Evolutionary conservation across 2,113 vertebrate species (phyloP), one percentile per base, ranked within the genome.

Genomic region (Channa argus): DNA sequence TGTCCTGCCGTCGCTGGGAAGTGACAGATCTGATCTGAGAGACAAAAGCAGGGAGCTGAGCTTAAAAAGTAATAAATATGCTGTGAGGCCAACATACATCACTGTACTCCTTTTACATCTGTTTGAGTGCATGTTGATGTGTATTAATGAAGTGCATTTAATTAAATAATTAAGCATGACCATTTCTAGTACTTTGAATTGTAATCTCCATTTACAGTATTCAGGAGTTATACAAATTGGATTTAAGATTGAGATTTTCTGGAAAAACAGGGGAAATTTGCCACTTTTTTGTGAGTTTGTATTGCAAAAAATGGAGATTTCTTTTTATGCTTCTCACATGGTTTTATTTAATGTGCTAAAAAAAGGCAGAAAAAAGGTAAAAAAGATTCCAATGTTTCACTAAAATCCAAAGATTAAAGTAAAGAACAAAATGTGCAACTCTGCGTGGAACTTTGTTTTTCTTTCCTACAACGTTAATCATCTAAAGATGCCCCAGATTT

Each of bases 21-120:
- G 60, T 79, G 84, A 77, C 77, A 65, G 67, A 82, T 75, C 59
- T 64, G 82, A 85, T 77, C 50, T 44, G 24, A 67, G 64, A 62
- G 61, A 79, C 53, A 74, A 70, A 75, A 68, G 60, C 63, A 51
- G 7, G 41, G 15, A 77, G 55, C 53, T 36, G 45, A 7, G 8
- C 69, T 75, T 77, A 64, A 72, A 71, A 41, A 53, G 41, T 45
- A 55, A 84, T 76, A 71, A 62, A 86, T 78, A 63, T 54, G 12
- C 38, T 33, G 34, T 24, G 15, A 24, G 56, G 52, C 38, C 58
- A 72, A 37, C 51, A 66, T 55, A 43, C 63, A 51, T 77, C 33
- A 53, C 44, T 65, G 24, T n/a, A n/a, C 9, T 64, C n/a, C 8
- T 46, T 73, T 76, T 49, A 47, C 37, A 15, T 66, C 63, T 53